These are phyloP conservation scores for Cyclophora albipunctata DNA, from an alignment of 2,888 invertebrate genomes.

Conservation along the genomic window DNA sequence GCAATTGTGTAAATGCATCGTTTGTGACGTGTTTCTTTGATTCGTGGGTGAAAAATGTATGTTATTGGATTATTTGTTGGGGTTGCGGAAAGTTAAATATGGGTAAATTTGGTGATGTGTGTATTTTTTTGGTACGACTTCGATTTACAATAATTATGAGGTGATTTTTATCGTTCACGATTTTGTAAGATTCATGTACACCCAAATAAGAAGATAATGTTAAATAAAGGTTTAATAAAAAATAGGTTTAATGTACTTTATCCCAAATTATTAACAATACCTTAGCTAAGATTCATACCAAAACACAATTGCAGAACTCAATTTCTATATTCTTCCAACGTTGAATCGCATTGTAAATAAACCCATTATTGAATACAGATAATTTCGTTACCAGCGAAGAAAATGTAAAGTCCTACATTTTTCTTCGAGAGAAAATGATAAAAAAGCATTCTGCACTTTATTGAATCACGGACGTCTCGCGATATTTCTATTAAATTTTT, in stretches of 20 bases:
- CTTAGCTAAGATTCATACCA: too few species aligned
- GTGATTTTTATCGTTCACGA: too few species aligned
- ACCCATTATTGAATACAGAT: conserved; percentile 67
- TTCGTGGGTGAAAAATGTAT: background rate
- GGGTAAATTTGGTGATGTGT: conserved; percentile 1
- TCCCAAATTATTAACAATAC: too few species aligned
- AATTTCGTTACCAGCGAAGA: conserved; percentile 55
- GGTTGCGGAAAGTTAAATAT: conserved; percentile 9
- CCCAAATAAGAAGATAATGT: too few species aligned
- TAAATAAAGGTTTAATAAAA: too few species aligned
- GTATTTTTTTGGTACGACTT: too few species aligned
- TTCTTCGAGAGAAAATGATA: conserved; percentile 24
- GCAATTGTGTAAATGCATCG: conserved; percentile 51
- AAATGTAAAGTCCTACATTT: conserved; percentile 38
- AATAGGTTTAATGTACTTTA: too few species aligned
- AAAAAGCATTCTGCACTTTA: conserved; percentile 46
- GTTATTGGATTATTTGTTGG: background rate
- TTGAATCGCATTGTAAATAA: conserved; percentile 44
- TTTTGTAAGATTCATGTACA: too few species aligned
- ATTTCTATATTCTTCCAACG: too few species aligned
- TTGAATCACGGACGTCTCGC: conserved; percentile 60
- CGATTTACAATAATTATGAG: too few species aligned
- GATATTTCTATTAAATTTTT: conserved; percentile 69
- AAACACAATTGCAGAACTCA: too few species aligned
- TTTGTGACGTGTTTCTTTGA: conserved; percentile 43